Evolutionary conservation across 2,888 invertebrate species (phyloP).

Genomic region (Plagodis dolabraria): DNA sequence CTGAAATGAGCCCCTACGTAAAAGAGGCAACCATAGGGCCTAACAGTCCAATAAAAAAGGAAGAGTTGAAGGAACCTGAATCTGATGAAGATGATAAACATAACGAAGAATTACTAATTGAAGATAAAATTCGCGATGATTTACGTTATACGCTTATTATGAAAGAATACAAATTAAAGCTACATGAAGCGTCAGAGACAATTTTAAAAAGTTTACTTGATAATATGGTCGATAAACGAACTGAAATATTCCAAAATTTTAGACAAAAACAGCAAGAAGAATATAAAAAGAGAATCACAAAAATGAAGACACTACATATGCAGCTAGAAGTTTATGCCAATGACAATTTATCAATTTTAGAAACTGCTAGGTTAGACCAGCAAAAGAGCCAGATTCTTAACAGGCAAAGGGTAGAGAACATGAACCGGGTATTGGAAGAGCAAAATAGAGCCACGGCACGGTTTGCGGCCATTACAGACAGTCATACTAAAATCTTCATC

Average conservation of each 20-base stretch:
- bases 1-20: constrained; percentile 77
- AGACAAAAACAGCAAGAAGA: constrained; percentile 67
- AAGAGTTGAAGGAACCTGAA: constrained; percentile 32
- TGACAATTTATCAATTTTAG: constrained; percentile 75
- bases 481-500: constrained; percentile 83
- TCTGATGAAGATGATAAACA: constrained; percentile 40
- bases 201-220: constrained; percentile 65
- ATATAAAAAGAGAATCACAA: constrained; percentile 66
- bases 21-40: constrained; percentile 76
- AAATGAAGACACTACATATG: constrained; percentile 74
- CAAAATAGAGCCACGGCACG: constrained; percentile 73
- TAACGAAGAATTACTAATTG: constrained; percentile 57
- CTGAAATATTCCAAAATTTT: constrained; percentile 61
- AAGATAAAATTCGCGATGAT: constrained; percentile 67
- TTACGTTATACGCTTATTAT: constrained; percentile 64
- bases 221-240: constrained; percentile 64
- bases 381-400: constrained; percentile 76
- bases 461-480: constrained; percentile 83
- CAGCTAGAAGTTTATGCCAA: constrained; percentile 75
- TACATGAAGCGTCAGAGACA: constrained; percentile 60
- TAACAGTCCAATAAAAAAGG: constrained; percentile 52
- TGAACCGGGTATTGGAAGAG: constrained; percentile 79
- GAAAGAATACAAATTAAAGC: constrained; percentile 62
- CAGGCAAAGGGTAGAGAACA: constrained; percentile 73
- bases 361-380: constrained; percentile 76